Evolutionary conservation across 1,140 invertebrate species (phyloP).

Genomic region (Trichonephila inaurata): DNA sequence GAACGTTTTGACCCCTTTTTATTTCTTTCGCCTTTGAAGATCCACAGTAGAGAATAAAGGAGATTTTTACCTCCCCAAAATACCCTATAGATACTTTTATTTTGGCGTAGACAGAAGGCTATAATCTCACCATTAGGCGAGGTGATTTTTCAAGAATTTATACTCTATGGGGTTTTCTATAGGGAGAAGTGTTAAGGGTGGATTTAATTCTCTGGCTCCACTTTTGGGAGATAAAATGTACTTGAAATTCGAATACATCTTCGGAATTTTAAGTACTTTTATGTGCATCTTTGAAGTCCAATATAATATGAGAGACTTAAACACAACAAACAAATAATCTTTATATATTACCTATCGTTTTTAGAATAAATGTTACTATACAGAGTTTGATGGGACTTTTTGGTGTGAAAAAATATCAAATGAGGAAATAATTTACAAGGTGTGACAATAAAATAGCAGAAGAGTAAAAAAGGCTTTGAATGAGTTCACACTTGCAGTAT

Average conservation of each 20-base stretch:
- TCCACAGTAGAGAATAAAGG: constrained; percentile 31
- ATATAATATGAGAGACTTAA: background rate
- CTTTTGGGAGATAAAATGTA: background rate
- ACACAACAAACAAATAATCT: too few species aligned
- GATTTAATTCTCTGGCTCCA: background rate
- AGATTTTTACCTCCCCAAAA: constrained; percentile 37
- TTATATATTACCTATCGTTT: too few species aligned
- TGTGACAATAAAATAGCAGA: too few species aligned
- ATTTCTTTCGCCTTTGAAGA: background rate
- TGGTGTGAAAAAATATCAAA: too few species aligned
- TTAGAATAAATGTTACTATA: too few species aligned
- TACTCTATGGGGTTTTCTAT: background rate
- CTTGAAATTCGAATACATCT: background rate
- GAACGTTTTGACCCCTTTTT: constrained; percentile 16
- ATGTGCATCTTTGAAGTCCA: background rate
- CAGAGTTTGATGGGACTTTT: too few species aligned
- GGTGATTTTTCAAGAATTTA: constrained; percentile 26
- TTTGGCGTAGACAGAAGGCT: constrained; percentile 27
- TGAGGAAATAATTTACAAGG: too few species aligned
- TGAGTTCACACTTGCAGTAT: too few species aligned
- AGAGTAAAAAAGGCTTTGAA: too few species aligned
- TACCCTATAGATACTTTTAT: constrained; percentile 42
- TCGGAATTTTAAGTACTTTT: background rate
- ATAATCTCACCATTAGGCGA: constrained; percentile 34
- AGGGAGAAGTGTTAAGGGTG: background rate